phyloP scores from a whole-genome alignment of 1,140 invertebrate genomes.

The Chrysomallon squamiferum region DNA sequence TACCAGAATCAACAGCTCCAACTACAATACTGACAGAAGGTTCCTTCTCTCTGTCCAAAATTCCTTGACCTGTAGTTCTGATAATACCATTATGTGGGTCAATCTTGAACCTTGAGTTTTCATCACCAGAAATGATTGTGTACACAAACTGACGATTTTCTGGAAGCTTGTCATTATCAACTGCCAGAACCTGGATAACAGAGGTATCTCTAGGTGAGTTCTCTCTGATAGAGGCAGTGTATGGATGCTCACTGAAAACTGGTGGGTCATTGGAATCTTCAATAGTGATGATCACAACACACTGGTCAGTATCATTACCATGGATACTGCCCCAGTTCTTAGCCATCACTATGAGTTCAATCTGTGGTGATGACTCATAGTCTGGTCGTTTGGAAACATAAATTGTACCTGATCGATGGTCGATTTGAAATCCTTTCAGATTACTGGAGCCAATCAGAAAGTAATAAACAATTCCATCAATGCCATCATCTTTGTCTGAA shows the following conservation, averaged over 20 bases:
- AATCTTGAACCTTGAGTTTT: slow-evolving; percentile 84
- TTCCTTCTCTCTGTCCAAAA: slow-evolving; percentile 83
- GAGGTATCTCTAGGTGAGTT: slow-evolving; percentile 75
- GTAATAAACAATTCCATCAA: slow-evolving; percentile 90
- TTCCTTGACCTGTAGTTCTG: slow-evolving; percentile 66
- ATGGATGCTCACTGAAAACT: slow-evolving; percentile 80
- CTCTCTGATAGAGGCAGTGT: slow-evolving; percentile 80
- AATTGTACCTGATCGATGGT: slow-evolving; percentile 80
- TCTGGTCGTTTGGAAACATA: slow-evolving; percentile 77
- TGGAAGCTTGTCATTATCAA: slow-evolving; percentile 88
- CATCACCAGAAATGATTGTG: slow-evolving; percentile 85
- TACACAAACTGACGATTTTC: slow-evolving; percentile 93
- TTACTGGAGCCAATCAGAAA: slow-evolving; percentile 92
- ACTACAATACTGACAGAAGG: slow-evolving; percentile 81
- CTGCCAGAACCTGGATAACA: slow-evolving; percentile 81
- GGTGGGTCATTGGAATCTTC: slow-evolving; percentile 96
- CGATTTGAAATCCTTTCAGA: slow-evolving; percentile 88
- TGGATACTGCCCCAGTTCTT: slow-evolving; percentile 92
- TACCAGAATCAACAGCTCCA: slow-evolving; percentile 88
- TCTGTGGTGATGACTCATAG: slow-evolving; percentile 88
- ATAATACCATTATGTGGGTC: slow-evolving; percentile 74
- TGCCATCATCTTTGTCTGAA: slow-evolving; percentile 89
- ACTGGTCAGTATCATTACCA: slow-evolving; percentile 94
- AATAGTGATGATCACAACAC: slow-evolving; percentile 89
- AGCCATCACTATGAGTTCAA: slow-evolving; percentile 89